A percentile compares a stretch with the other conserved stretches of the same genome.
These are phyloP conservation scores for Epicauta chinensis DNA, from an alignment of 1,140 invertebrate species.

Conservation along the genomic window DNA sequence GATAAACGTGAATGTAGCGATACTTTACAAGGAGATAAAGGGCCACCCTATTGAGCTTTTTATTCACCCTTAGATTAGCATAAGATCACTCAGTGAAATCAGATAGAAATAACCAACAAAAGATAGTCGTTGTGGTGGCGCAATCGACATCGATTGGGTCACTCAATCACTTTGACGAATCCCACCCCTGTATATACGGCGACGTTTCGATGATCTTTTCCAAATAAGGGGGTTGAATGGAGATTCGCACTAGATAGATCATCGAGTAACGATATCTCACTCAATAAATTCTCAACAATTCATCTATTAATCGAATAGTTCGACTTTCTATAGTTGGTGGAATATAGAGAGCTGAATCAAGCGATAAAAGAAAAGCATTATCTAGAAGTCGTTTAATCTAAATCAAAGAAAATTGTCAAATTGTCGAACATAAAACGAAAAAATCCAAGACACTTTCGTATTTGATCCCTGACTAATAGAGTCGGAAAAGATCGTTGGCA, in stretches of 20 bases:
- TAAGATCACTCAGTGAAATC: constrained; percentile 9
- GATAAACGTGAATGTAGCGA: neutral
- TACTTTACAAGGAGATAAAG: constrained; percentile 6
- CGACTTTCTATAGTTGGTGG: too few species aligned
- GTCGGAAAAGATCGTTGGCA: constrained; percentile 6
- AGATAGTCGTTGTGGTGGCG: neutral
- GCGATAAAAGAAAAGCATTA: too few species aligned
- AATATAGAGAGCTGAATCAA: too few species aligned
- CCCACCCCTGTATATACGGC: constrained; percentile 1
- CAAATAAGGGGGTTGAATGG: neutral
- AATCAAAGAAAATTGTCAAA: constrained; percentile 3
- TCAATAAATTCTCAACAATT: too few species aligned
- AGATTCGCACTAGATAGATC: neutral
- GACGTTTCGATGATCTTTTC: constrained; percentile 1
- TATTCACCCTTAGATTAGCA: constrained; percentile 9
- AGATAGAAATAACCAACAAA: constrained; percentile 10
- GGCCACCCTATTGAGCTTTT: neutral
- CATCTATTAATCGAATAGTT: too few species aligned
- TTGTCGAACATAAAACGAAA: constrained; percentile 6
- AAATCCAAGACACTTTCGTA: too few species aligned
- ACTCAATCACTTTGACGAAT: constrained; percentile 5
- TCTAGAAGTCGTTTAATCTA: constrained; percentile 5
- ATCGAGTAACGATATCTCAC: too few species aligned
- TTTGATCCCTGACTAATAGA: neutral
- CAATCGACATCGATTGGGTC: constrained; percentile 4